Base-by-base conservation (phyloP, 2,797 vertebrate species). In the Aselliscus stoliczkanus region DNA sequence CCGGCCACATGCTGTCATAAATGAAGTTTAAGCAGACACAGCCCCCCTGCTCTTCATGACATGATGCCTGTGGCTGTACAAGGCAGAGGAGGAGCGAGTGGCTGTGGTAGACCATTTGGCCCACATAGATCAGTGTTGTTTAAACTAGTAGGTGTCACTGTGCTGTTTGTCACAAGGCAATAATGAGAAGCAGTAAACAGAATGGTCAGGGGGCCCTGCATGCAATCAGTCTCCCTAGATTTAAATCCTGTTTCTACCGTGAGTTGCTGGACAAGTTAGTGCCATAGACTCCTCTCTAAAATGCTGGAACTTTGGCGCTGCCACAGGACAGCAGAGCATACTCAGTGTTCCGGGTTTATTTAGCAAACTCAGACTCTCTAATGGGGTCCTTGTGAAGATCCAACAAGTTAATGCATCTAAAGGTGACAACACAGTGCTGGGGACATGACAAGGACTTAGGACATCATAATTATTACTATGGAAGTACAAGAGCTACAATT, bases 91-190 rank as follows among this genome's bases (percentile, higher is more conserved):
- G 21, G 73, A 50, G 11, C 1, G 31, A 37, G 42, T 1, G 12
- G 21, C 6, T 23, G 47, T 1, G 3, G 54, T 44, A 70, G 34
- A 29, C 72, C 54, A 0, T 0, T 4, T 29, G 27, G 34, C 23
- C 70, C 0, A 0, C 21, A 10, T 0, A 5, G 10, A 18, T 21
- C 2, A 0, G 7, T 1, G 9, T 11, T 47, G 10, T n/a, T 54
- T n/a, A 7, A 5, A 17, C 4, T 6, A 42, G 54, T 0, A 1
- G 9, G 39, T 7, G 14, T 14, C 31, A 44, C 1, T 7, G 17
- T 1, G 7, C 52, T 12, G 25, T 21, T 31, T 9, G 12, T 20
- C 54, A 7, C 14, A 2, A 2, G 5, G 21, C 10, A 3, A 1
- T 12, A 14, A 9, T 1, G 50, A 54, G 29, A 29, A 14, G 6